A percentile compares a stretch with the other conserved stretches of the same genome.
phyloP scores from a whole-genome alignment of 2,797 vertebrate species.

The Macroramphosus scolopax region DNA sequence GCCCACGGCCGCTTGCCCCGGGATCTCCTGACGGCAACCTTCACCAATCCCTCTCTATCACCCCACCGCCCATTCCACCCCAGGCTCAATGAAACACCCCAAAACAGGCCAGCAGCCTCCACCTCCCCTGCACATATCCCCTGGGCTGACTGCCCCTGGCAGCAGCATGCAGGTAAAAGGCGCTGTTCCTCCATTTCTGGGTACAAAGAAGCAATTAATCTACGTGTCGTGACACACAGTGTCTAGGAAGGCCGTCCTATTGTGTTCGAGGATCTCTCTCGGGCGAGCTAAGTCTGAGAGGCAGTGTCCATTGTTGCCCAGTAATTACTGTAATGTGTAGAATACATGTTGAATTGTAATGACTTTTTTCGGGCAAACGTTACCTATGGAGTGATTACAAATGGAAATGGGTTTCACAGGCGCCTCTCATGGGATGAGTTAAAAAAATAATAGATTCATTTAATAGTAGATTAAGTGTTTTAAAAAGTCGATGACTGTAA shows the following conservation, averaged over 20 bases:
- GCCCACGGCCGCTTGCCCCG: constrained; percentile 82
- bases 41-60: constrained; percentile 57
- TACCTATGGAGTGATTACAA: constrained; percentile 67
- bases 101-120: constrained; percentile 65
- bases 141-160: constrained; percentile 45
- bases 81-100: constrained; percentile 52
- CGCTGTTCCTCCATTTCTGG: constrained; percentile 75
- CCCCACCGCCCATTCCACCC: constrained; percentile 58
- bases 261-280: constrained; percentile 71
- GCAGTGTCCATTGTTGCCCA: constrained; percentile 73
- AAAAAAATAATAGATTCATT: constrained; percentile 72
- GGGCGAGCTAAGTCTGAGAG: constrained; percentile 58
- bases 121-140: constrained; percentile 40
- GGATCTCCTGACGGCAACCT: constrained; percentile 72
- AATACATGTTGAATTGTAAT: constrained; percentile 83
- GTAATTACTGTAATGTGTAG: constrained; percentile 83
- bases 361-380: constrained; percentile 58
- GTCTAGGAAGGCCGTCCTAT: constrained; percentile 68
- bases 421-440: constrained; percentile 56
- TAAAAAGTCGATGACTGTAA: constrained; percentile 66
- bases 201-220: constrained; percentile 86
- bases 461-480: constrained; percentile 74
- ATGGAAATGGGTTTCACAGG: constrained; percentile 29
- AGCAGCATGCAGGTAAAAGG: constrained; percentile 76
- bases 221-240: constrained; percentile 62